Evolutionary conservation across 2,888 invertebrate genomes (phyloP).

Genomic region (Adelphocoris suturalis): DNA sequence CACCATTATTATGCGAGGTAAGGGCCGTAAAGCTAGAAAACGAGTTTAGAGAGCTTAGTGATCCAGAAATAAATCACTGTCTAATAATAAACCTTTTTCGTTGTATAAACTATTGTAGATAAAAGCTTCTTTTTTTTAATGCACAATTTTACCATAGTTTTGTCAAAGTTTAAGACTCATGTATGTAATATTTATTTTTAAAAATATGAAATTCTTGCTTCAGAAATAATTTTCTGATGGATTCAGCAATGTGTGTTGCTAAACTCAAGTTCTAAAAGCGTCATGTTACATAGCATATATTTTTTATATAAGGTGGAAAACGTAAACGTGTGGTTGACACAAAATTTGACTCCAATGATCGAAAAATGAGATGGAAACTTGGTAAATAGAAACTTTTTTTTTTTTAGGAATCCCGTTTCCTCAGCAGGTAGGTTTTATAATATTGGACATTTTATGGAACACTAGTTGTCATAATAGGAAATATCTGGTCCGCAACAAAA

Average conservation of each 20-base stretch:
- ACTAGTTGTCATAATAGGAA: not conserved
- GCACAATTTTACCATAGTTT: constrained; percentile 7
- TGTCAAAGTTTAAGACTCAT: constrained; percentile 12
- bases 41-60: constrained; percentile 27
- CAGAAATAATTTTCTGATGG: not conserved
- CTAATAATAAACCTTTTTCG: not conserved
- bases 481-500: no score
- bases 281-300: constrained; percentile 40
- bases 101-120: constrained; percentile 23
- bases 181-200: constrained; percentile 17
- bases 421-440: no score
- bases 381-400: not conserved
- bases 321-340: not conserved
- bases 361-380: not conserved
- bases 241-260: constrained; percentile 12
- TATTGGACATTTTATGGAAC: not conserved
- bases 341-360: not conserved
- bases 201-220: not conserved
- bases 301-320: constrained; percentile 28
- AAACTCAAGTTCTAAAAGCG: constrained; percentile 23
- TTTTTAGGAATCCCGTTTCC: not conserved
- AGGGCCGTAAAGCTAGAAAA: not conserved
- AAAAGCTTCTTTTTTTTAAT: constrained; percentile 27
- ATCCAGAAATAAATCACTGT: not conserved
- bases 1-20: constrained; percentile 1